Evolutionary conservation across 2,797 vertebrate genomes (phyloP), one percentile per base, ranked within the genome.

Genomic region (Corythornis leucogaster): DNA sequence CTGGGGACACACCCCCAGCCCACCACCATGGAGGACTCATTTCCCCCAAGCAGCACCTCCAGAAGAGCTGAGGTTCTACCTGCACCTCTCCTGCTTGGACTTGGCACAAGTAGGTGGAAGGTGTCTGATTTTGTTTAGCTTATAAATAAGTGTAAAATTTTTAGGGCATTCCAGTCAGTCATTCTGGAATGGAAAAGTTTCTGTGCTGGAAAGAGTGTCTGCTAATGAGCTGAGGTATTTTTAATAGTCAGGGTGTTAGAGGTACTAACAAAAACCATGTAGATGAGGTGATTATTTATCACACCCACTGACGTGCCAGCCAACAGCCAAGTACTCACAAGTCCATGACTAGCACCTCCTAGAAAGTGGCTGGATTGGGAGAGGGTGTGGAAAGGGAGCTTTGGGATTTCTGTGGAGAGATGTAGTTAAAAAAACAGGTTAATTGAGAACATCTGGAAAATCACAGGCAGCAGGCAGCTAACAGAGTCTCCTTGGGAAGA

Each of bases 221-320:
- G 24, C 80, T 94, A 93, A 94, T 76, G 75, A 94, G 62, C 43
- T 64, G 55, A 62, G 53, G 42, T 73, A 87, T 78, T 87, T 88
- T 82, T 85, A 87, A 85, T 68, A 90, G 81, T 14, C 31, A 30
- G 12, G 12, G 38, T 84, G 59, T 74, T 80, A 66, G 85, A 94
- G 67, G 69, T 59, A 68, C 45, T 69, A 82, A 87, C 16, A 81
- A 89, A 93, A 95, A 73, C 28, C 0, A 0, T 87, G 68, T 53
- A 79, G 53, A 80, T 45, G 61, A 89, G 55, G 86, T 80, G 91
- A 80, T 87, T 73, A 50, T 73, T 76, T 82, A 53, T 73, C 50
- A 88, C 35, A 46, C 19, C 15, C 0, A 0, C 33, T 61, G 45
- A 79, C 25, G 55, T 31, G 88, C 76, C 80, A 92, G 86, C 85